These are phyloP conservation scores for Hypotaenidia philippensis DNA, from an alignment of 2,797 vertebrate genomes.

Conservation along the genomic window DNA sequence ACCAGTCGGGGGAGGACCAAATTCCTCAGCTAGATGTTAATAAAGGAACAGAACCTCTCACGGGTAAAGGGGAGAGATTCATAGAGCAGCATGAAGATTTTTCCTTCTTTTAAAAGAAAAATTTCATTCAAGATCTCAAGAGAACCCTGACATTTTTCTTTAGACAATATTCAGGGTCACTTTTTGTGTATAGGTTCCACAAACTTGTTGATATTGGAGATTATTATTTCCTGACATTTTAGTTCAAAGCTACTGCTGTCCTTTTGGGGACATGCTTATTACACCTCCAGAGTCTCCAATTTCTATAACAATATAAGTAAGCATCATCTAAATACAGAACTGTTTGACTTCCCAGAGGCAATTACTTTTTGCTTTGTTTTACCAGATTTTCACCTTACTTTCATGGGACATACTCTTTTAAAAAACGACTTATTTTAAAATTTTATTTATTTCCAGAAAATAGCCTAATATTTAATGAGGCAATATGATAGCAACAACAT, in stretches of 20 bases:
- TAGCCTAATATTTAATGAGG: neutral
- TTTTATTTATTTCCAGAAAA: accelerated
- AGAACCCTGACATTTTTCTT: neutral
- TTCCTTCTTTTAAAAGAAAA: neutral
- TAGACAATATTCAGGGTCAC: neutral
- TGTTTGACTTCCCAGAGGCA: neutral
- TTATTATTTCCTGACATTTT: neutral
- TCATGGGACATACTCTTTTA: neutral
- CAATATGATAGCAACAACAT: neutral
- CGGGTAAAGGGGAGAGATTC: neutral
- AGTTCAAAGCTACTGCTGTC: neutral
- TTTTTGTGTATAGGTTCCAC: neutral
- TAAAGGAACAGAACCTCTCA: neutral
- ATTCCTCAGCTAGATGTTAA: neutral
- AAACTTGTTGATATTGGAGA: neutral
- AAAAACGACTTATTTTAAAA: neutral
- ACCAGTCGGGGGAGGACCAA: accelerated
- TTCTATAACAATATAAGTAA: neutral
- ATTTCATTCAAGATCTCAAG: neutral
- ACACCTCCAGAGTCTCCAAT: neutral
- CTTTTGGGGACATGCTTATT: neutral
- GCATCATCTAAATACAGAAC: neutral
- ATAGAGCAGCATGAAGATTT: neutral
- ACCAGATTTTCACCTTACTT: neutral
- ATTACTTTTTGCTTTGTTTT: neutral